phyloP scores from a whole-genome alignment of 2,113 vertebrate genomes.

The Conger conger region DNA sequence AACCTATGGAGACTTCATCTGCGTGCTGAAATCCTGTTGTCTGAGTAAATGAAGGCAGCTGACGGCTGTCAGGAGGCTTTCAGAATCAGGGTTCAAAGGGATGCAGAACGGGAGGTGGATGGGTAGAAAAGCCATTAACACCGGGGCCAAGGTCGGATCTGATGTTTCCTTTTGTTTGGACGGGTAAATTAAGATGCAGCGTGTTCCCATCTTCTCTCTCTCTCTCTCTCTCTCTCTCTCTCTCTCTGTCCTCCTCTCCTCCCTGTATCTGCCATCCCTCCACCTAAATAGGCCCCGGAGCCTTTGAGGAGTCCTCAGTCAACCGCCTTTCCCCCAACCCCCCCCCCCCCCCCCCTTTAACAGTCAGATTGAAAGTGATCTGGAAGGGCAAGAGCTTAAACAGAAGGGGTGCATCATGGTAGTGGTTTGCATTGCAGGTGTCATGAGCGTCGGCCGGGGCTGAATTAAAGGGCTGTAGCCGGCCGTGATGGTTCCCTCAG shows the following conservation, averaged over 20 bases:
- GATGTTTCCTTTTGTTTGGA: constrained; percentile 78
- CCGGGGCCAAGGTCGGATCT: constrained; percentile 73
- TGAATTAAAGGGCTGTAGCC: constrained; percentile 40
- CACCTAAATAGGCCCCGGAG: constrained; percentile 71
- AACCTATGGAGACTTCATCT: neutral
- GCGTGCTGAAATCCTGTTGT: neutral
- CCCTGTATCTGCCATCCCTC: constrained; percentile 57
- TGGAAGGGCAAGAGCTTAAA: constrained; percentile 56
- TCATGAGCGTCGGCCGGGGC: constrained; percentile 58
- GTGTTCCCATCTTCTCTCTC: constrained; percentile 43
- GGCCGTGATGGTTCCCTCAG: constrained; percentile 42
- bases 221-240: constrained; percentile 5
- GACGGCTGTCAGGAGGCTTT: constrained; percentile 71
- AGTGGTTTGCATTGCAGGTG: constrained; percentile 66
- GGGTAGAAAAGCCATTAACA: constrained; percentile 76
- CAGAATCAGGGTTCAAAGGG: constrained; percentile 63
- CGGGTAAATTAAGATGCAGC: constrained; percentile 72
- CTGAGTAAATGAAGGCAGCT: constrained; percentile 14
- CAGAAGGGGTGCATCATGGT: constrained; percentile 54
- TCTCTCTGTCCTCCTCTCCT: constrained; percentile 49
- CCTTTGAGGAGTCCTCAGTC: constrained; percentile 64
- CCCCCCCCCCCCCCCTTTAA: constrained; percentile 74
- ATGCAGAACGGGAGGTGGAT: constrained; percentile 70
- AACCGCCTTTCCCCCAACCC: constrained; percentile 64
- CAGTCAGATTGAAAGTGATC: constrained; percentile 68